Conservation (phyloP, 1,140 invertebrate genomes). For the Lucilia cuprina region DNA sequence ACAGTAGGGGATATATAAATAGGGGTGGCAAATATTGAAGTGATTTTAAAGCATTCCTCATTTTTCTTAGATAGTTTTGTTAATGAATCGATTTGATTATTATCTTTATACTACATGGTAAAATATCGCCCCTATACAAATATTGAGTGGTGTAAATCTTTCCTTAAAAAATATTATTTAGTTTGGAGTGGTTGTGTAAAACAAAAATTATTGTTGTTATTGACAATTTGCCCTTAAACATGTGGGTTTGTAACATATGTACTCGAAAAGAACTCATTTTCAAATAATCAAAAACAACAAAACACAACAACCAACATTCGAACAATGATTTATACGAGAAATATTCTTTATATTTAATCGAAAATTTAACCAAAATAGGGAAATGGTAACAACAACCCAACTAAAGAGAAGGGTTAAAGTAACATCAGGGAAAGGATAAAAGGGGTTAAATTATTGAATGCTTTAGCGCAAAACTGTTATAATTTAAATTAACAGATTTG, state of each 20-base stretch:
- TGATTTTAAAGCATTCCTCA: too few species aligned
- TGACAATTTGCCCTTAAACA: constrained; percentile 29
- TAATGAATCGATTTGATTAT: too few species aligned
- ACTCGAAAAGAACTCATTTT: background rate
- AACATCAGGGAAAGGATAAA: background rate
- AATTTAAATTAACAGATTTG: constrained; percentile 33
- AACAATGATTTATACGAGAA: constrained; percentile 19
- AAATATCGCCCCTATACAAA: too few species aligned
- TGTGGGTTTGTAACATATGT: constrained; percentile 32
- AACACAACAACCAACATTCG: background rate
- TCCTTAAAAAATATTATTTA: too few species aligned
- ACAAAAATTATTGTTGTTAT: constrained; percentile 31
- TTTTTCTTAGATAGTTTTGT: too few species aligned
- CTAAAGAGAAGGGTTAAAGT: background rate
- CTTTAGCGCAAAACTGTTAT: background rate
- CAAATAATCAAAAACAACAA: background rate
- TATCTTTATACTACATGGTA: too few species aligned
- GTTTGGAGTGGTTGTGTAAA: constrained; percentile 22
- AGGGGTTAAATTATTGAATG: background rate
- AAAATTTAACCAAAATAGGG: constrained; percentile 11
- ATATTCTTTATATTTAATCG: constrained; percentile 18
- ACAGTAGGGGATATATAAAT: background rate
- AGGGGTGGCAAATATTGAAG: background rate
- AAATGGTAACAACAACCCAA: background rate
- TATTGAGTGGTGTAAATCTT: too few species aligned